phyloP scores from a whole-genome alignment of 1,140 invertebrate genomes.

The Macrobrachium nipponense region DNA sequence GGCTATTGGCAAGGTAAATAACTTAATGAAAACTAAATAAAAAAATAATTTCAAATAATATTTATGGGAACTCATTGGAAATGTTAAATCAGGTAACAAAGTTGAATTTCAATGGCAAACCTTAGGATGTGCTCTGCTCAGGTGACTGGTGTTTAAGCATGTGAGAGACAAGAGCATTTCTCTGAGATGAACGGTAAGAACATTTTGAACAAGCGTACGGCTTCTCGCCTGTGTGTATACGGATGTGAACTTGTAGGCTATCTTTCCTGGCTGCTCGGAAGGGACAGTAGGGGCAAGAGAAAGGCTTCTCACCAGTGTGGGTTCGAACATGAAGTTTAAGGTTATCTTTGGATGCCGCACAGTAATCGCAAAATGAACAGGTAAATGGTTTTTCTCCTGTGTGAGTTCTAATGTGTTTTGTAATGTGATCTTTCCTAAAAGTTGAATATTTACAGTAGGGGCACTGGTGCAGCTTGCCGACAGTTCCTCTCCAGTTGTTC shows the following conservation, averaged over 20 bases:
- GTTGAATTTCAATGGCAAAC: too few species aligned
- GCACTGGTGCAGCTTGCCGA: slow-evolving; percentile 59
- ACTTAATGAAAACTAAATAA: too few species aligned
- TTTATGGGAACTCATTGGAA: too few species aligned
- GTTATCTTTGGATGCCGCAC: slow-evolving; percentile 54
- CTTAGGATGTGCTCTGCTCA: too few species aligned
- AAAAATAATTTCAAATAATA: too few species aligned
- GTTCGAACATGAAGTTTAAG: slow-evolving; percentile 53
- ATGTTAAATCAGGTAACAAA: too few species aligned
- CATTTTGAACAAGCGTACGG: slow-evolving; percentile 53
- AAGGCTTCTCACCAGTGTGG: slow-evolving; percentile 52
- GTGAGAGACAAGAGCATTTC: slow-evolving; percentile 50
- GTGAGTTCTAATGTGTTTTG: slow-evolving; percentile 56
- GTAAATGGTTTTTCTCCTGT: slow-evolving; percentile 55
- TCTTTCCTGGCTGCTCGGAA: slow-evolving; percentile 52
- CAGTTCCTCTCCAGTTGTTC: slow-evolving; percentile 54
- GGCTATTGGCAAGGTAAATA: too few species aligned
- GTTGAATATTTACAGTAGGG: slow-evolving; percentile 60
- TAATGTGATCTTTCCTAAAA: slow-evolving; percentile 59
- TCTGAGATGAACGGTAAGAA: slow-evolving; percentile 55
- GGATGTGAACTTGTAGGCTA: slow-evolving; percentile 53
- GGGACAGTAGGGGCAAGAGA: slow-evolving; percentile 53
- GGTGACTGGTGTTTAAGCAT: slow-evolving; percentile 48
- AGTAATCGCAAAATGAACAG: slow-evolving; percentile 46
- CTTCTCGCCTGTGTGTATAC: slow-evolving; percentile 54